Base-by-base conservation (phyloP, 2,797 vertebrate genomes). In the Limnodromus scolopaceus region DNA sequence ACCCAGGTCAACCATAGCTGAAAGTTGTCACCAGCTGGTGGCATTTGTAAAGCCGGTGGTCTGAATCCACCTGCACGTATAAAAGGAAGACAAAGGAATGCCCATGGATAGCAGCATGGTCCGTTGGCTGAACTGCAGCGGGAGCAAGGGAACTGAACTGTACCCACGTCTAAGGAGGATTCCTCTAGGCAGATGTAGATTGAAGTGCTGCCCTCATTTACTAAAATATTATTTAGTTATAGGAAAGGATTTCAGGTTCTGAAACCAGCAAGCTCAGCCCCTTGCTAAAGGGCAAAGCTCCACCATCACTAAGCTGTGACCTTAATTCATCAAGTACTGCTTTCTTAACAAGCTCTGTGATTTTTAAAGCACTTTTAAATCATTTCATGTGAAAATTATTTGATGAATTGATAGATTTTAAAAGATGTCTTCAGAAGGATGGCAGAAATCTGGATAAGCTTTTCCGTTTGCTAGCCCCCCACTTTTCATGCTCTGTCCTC, bases 61-160 rank as follows among this genome's bases (percentile, higher is more conserved):
- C 48, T 68, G 74, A 93, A 96, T 89, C 68, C 93, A 96, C 95
- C 84, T 96, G 92, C 68, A 82, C 27, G 2, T 23, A 70, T 38
- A 57, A 94, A 93, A 80, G 5, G 6, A 76, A 84, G 88, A 81
- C 66, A 88, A 90, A 93, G 58, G 46, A 94, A 95, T 36, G 34
- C 2, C 57, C 66, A 63, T 1, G 27, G 92, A 74, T 2, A 68
- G 34, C 19, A n/a, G 16, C 30, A 55, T 3, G 11, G 57, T 53
- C 41, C 8, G 30, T 20, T 82, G 51, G 16, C 57, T 78, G n/a
- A 90, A 60, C 11, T 6, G 20, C 43, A 84, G 28, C 2, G 2
- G 7, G 28, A 66, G 27, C 23, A 58, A 27, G 39, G 45, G 89
- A 93, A 88, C 3, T 23, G 38, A 77, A 76, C 22, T 49, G 22